Evolutionary conservation across 2,797 vertebrate species (phyloP).

Genomic region (Sebastes taczanowskii): DNA sequence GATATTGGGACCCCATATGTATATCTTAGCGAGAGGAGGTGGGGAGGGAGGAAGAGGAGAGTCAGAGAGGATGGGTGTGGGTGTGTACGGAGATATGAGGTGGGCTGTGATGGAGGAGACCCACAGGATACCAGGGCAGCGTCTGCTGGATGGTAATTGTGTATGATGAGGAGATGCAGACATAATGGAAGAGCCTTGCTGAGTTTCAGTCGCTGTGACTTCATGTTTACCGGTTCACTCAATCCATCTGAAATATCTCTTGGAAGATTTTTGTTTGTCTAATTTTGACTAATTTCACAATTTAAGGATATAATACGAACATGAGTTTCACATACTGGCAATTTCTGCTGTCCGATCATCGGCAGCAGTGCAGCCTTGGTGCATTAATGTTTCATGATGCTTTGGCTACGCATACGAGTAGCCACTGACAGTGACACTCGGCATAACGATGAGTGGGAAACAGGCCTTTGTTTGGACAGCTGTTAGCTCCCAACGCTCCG

Average conservation of each 20-base stretch:
- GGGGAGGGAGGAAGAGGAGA: neutral
- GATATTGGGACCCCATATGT: neutral
- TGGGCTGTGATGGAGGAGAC: conserved; percentile 56
- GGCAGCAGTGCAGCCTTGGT: conserved; percentile 32
- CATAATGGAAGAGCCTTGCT: conserved; percentile 2
- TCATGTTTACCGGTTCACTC: neutral
- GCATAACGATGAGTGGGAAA: conserved; percentile 77
- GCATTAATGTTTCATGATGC: conserved; percentile 73
- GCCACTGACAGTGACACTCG: conserved; percentile 67
- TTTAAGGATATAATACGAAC: neutral
- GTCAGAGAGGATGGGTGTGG: neutral
- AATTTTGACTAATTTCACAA: neutral
- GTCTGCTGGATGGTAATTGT: conserved; percentile 57
- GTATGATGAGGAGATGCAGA: conserved; percentile 33
- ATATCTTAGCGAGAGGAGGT: neutral
- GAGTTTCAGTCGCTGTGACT: conserved; percentile 2
- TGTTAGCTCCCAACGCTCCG: conserved; percentile 70
- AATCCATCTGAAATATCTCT: neutral
- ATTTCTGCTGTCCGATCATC: conserved; percentile 4
- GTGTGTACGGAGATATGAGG: conserved; percentile 13
- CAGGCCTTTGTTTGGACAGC: conserved; percentile 85
- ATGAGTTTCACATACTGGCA: neutral
- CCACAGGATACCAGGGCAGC: conserved; percentile 74
- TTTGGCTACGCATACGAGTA: conserved; percentile 36
- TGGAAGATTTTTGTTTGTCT: neutral